These are phyloP conservation scores for Drosophila nebulosa DNA, from an alignment of 1,140 invertebrate genomes.

Conservation along the genomic window DNA sequence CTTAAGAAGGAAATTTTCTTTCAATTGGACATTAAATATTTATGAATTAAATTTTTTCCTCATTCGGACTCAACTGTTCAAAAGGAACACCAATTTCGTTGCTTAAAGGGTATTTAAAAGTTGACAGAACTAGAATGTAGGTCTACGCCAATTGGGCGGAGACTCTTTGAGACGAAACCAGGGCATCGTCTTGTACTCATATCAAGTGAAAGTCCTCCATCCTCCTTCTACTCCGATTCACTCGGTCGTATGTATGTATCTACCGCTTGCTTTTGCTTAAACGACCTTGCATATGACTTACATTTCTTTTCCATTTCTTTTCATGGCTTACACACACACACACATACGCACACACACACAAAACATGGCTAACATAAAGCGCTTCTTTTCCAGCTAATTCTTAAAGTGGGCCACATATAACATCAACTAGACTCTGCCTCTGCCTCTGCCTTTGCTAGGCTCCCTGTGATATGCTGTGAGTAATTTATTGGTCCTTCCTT, in stretches of 20 bases:
- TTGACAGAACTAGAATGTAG: neutral
- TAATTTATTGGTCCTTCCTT: neutral
- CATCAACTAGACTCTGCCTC: neutral
- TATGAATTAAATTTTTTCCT: too few species aligned
- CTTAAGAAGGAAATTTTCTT: too few species aligned
- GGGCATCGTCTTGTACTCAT: neutral
- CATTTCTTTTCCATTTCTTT: slow-evolving; percentile 12
- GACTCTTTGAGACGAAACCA: too few species aligned
- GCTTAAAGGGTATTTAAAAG: neutral
- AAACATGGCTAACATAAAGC: slow-evolving; percentile 34
- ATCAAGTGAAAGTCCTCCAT: neutral
- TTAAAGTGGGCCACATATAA: slow-evolving; percentile 31
- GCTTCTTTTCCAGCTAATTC: slow-evolving; percentile 42
- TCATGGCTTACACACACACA: neutral
- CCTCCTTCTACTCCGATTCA: neutral
- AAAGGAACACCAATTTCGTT: too few species aligned
- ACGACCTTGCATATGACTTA: slow-evolving; percentile 3
- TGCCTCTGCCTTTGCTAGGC: neutral
- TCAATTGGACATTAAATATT: too few species aligned
- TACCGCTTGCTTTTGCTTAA: neutral
- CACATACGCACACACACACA: slow-evolving; percentile 6
- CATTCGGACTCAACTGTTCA: too few species aligned
- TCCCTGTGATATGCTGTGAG: neutral
- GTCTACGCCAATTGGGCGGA: neutral
- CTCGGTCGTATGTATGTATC: too few species aligned